These are phyloP conservation scores for Vimba vimba DNA, from an alignment of 2,113 vertebrate species.

Conservation along the genomic window DNA sequence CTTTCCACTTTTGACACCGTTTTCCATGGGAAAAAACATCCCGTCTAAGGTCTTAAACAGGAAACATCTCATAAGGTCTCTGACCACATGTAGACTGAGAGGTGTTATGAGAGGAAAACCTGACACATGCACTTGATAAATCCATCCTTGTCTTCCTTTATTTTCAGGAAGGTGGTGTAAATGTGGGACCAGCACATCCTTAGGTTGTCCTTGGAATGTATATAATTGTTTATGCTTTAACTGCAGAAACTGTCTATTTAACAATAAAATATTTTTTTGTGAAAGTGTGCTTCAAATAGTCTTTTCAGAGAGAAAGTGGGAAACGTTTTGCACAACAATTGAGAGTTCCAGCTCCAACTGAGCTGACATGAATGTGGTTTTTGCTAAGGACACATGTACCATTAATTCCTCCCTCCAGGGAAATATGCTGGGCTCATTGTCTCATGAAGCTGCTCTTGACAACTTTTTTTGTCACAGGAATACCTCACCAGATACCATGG, in stretches of 20 bases:
- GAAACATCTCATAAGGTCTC: background rate
- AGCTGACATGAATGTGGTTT: slow-evolving; percentile 65
- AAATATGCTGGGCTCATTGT: slow-evolving; percentile 69
- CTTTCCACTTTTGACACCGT: slow-evolving; percentile 10
- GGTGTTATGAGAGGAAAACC: background rate
- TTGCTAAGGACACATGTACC: slow-evolving; percentile 52
- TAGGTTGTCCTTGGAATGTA: background rate
- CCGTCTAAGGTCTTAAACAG: background rate
- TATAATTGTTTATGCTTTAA: background rate
- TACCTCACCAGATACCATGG: slow-evolving; percentile 70
- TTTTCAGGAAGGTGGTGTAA: background rate
- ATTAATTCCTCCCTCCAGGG: slow-evolving; percentile 63
- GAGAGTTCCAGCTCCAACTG: slow-evolving; percentile 54
- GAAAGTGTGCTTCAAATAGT: background rate
- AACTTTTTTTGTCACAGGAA: slow-evolving; percentile 77
- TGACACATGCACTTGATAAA: background rate
- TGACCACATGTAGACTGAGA: slow-evolving; percentile 15
- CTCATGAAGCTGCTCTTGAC: slow-evolving; percentile 65
- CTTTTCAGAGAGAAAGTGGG: slow-evolving; percentile 41
- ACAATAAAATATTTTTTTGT: background rate
- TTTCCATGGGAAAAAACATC: slow-evolving; percentile 21
- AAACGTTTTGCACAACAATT: slow-evolving; percentile 45
- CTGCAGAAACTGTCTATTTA: background rate
- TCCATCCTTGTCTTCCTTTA: background rate
- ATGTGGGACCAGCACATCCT: background rate